Base-by-base conservation (phyloP, 2,113 vertebrate genomes). In the Brachyistius frenatus region DNA sequence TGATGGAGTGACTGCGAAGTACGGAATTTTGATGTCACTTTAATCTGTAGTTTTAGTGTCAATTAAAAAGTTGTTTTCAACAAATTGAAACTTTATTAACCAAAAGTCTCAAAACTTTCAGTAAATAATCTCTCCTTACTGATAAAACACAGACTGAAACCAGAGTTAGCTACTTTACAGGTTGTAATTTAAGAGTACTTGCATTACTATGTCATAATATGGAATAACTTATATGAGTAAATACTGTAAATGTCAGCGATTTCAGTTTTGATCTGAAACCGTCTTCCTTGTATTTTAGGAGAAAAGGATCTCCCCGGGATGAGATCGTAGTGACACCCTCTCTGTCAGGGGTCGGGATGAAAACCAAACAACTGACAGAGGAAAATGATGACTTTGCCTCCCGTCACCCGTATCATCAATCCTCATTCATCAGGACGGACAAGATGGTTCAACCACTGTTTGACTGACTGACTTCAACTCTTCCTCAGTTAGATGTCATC, bases 301-400 rank as follows among this genome's bases (percentile, higher is more conserved):
- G 57, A n/a, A 70, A 88, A 36, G 53, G 11, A 11, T 52, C 77
- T 60, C 84, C 78, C 44, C 90, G 39, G 81, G 96, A 97, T 71
- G 96, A 96, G 93, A 95, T 98, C 0, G 91, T 99, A 63, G 88
- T 98, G 93, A 97, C 97, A 0, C 97, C 96, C 0, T 94, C 96
- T 88, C 90, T 96, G 86, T 93, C 92, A 2, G 90, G 87, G 63
- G 94, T 99, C 16, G 96, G 95, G 72, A 92, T 96, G 94, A 95
- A 95, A 93, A 99, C 97, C 90, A 95, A 93, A 35, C 98, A 99
- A 92, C 93, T 99, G 85, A 99, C 97, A 0, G 93, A 98, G 88
- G 98, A 99, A 91, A 99, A 99, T 0, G 73, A 91, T 0, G 98
- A 99, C 93, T 99, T 99, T 0, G 97, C 98, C 69, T 93, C 95